These are phyloP conservation scores for Erebia epiphron DNA, from an alignment of 2,888 invertebrate genomes.

Conservation along the genomic window DNA sequence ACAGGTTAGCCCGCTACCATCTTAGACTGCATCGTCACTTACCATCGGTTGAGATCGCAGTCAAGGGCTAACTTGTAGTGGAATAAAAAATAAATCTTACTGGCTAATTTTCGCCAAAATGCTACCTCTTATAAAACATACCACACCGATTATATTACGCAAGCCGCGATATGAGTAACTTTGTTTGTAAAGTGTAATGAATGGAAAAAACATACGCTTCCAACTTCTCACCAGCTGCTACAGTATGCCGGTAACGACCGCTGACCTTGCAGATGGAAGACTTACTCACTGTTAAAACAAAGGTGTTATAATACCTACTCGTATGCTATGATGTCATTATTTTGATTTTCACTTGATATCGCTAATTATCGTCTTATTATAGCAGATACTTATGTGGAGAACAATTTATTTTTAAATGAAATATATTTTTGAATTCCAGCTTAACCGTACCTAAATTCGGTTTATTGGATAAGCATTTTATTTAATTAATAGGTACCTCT, in stretches of 20 bases:
- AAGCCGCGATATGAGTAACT: slow-evolving; percentile 44
- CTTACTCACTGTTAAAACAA: slow-evolving; percentile 34
- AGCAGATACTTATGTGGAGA: not conserved
- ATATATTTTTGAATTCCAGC: too few species aligned
- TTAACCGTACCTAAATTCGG: too few species aligned
- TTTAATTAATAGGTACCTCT: too few species aligned
- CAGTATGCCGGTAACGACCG: not conserved
- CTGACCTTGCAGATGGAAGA: slow-evolving; percentile 15
- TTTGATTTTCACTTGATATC: slow-evolving; percentile 21
- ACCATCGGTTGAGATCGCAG: too few species aligned
- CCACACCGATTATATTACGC: slow-evolving; percentile 41
- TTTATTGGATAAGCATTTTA: too few species aligned
- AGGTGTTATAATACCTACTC: slow-evolving; percentile 3
- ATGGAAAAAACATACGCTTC: slow-evolving; percentile 43
- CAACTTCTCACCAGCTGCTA: not conserved
- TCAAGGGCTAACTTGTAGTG: too few species aligned
- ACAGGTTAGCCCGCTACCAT: too few species aligned
- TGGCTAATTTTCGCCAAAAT: not conserved
- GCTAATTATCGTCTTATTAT: not conserved
- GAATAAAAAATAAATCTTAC: too few species aligned
- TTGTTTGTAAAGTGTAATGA: slow-evolving; percentile 45
- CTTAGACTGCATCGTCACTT: too few species aligned
- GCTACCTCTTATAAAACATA: slow-evolving; percentile 41
- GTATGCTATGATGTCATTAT: slow-evolving; percentile 34
- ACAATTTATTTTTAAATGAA: too few species aligned